Percentiles rank a stretch among this genome's conserved stretches.
phyloP scores from a whole-genome alignment of 2,797 vertebrate species.

The Sebastes jordani region DNA sequence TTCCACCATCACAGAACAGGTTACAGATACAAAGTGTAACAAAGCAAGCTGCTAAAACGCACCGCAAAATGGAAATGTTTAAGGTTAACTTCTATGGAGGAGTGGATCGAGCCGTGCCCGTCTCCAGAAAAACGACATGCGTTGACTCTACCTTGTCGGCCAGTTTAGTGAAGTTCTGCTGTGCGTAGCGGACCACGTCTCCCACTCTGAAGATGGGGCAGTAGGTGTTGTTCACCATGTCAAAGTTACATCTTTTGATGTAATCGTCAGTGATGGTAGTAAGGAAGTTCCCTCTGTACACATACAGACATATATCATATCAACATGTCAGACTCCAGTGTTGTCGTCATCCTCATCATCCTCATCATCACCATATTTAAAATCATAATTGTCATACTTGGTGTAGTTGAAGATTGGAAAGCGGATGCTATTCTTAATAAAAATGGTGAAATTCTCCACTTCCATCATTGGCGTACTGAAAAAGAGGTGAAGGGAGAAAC shows the following conservation, averaged over 20 bases:
- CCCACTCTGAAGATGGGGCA: constrained; percentile 94
- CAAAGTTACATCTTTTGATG: constrained; percentile 87
- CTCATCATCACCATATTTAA: not conserved
- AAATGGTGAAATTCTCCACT: constrained; percentile 94
- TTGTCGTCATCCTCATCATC: not conserved
- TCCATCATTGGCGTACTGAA: constrained; percentile 86
- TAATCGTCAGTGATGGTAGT: constrained; percentile 80
- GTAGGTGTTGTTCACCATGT: constrained; percentile 85
- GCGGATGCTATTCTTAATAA: constrained; percentile 96
- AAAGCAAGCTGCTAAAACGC: no score
- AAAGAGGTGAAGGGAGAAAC: not conserved
- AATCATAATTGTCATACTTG: constrained; percentile 79
- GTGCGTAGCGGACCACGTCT: constrained; percentile 87
- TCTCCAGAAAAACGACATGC: no score
- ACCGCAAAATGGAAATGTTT: no score
- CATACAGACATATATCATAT: constrained; percentile 9
- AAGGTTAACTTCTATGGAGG: no score
- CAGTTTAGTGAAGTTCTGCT: constrained; percentile 87
- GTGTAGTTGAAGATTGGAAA: constrained; percentile 93
- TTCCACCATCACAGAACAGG: no score
- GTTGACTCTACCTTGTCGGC: constrained; percentile 82
- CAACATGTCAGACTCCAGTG: not conserved
- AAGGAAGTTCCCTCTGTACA: constrained; percentile 89
- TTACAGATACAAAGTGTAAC: no score
- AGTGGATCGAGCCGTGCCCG: no score